Conservation (phyloP, 2,113 vertebrate species). For the Dicerorhinus sumatrensis region DNA sequence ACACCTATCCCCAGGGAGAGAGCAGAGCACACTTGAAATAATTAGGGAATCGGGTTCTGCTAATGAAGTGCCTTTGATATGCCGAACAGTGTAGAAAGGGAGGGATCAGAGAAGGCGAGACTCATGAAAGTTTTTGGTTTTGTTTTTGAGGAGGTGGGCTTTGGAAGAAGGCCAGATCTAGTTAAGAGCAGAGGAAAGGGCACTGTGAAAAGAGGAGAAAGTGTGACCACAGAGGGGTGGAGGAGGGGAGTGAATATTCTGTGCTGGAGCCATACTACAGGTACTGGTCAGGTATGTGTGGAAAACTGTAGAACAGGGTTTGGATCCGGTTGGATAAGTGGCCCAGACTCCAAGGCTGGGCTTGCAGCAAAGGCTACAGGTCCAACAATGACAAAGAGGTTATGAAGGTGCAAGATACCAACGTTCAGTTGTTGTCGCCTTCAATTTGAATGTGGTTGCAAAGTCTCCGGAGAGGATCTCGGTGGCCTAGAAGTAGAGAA, state of each 20-base stretch:
- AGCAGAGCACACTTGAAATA: background rate
- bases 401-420: no score
- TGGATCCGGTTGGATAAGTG: background rate
- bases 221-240: rapidly evolving
- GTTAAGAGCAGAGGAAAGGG: background rate
- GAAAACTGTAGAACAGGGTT: background rate
- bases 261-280: background rate
- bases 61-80: background rate
- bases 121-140: background rate
- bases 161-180: background rate
- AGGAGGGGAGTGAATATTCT: rapidly evolving
- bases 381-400: background rate
- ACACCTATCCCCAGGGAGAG: background rate
- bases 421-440: rapidly evolving
- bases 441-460: background rate
- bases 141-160: background rate
- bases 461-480: background rate
- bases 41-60: background rate
- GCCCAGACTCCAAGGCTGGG: background rate
- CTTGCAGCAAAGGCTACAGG: background rate
- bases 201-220: background rate
- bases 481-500: background rate
- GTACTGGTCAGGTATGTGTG: rapidly evolving
- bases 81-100: background rate
- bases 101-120: background rate